Base-by-base conservation (phyloP, 2,888 invertebrate genomes). In the Meteorus cinctellus region DNA sequence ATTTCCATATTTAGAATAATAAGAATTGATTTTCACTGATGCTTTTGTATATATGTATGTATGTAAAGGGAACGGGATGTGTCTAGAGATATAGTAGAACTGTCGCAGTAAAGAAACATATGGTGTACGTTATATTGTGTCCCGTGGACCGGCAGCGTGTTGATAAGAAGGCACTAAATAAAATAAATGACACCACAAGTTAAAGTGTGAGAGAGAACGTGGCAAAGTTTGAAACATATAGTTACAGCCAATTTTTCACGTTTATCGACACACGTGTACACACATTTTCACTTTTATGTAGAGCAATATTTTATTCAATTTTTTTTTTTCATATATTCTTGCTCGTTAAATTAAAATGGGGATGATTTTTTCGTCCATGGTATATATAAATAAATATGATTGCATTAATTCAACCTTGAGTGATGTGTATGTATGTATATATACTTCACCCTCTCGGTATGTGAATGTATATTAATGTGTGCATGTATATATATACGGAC, bases 331-430 rank as follows among this genome's bases (percentile, higher is more conserved):
- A 55, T 62, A 4, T 45, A 27, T 62, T 27, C 63, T n/a, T 45
- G 6, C 27, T 62, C 34, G n/a, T 62, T 12, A 60, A 29, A 68
- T 76, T 68, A 63, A 27, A 60, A 62, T 60, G n/a, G 14, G 62
- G 19, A 12, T 10, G 34, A 51, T 65, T 66, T 66, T 72, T 19
- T 24, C n/a, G 8, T 1, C 8, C 2, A 6, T 55, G 4, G 19
- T n/a, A 6, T 19, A 6, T 19, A 74, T 69, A 48, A 76, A 72
- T 55, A 66, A 48, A 72, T 72, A 83, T 86, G 87, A 87, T 86
- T 87, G 87, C 86, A 86, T 88, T 88, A 88, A 88, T 88, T 87
- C 86, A 85, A 85, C 41, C n/a, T 65, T 31, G 65, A 34, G 36
- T 41, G 41, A 41, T 41, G 41, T 41, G 41, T 41, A 12, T 41